Evolutionary conservation across 2,888 invertebrate genomes (phyloP), one percentile per base, ranked within the genome.

Genomic region (Lissonota sp.): DNA sequence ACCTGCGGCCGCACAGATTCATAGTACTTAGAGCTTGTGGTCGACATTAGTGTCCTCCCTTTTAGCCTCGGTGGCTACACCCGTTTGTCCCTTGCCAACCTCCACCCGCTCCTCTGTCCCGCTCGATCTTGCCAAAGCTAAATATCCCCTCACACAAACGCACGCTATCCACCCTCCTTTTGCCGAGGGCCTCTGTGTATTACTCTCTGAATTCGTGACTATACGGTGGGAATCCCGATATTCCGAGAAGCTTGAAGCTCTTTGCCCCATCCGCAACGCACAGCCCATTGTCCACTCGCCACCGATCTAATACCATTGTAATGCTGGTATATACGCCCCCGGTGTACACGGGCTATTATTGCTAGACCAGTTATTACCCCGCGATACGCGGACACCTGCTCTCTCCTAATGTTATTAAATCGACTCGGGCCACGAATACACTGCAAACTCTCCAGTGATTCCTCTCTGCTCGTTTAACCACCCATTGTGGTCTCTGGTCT

Each of bases 11-110:
- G 69, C 73, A 81, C 73, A 64, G 79, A 79, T 79, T 81, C 79
- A 74, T 70, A 81, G 81, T 79, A 69, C 73, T 81, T 79, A 73
- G 81, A 81, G 79, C 81, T 81, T 81, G 81, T 66, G 81, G 81
- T 62, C 69, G 69, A 81, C 81, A 81, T 81, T 81, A 81, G 81
- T 81, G 78, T 69, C 44, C 39, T 58, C 60, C 58, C 49, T 58
- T 7, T 58, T 42, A 46, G n/a, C 72, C 53, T 53, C 12, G 1
- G 14, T 42, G 57, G 26, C 49, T 60, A 57, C 39, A 67, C 69
- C 70, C 79, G 79, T 79, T 70, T 70, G 69, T 74, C 57, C 79
- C 70, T 40, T 14, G 60, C n/a, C 64, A 58, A 66, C 51, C 37
- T 53, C n/a, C 64, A 58, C 60, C 51, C 44, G 60, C 79, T 74